phyloP scores from a whole-genome alignment of 2,113 vertebrate species.

The Orcinus orca region DNA sequence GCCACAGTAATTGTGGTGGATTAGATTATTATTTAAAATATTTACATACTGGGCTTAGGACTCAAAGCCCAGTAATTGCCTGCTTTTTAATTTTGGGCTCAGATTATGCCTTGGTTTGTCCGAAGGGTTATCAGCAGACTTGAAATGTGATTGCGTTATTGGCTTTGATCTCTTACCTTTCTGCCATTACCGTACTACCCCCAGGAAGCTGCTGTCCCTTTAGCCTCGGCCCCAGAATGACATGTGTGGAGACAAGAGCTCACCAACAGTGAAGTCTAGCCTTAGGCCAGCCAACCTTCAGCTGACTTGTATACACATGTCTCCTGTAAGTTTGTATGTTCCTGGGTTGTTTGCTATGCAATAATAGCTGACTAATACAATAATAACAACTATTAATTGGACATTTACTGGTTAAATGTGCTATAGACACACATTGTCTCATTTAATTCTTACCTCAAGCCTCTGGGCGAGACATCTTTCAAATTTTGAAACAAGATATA shows the following conservation, averaged over 20 bases:
- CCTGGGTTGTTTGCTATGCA: background rate
- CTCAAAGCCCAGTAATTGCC: background rate
- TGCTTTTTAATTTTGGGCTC: background rate
- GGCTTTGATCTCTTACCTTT: background rate
- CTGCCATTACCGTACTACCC: background rate
- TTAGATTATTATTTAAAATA: constrained; percentile 27
- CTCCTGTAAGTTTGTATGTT: background rate
- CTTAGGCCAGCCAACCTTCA: background rate
- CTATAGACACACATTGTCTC: background rate
- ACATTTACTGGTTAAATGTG: background rate
- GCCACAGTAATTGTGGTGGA: background rate
- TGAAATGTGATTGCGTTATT: background rate
- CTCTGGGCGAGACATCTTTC: background rate
- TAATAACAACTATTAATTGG: background rate
- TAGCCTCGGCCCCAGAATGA: background rate
- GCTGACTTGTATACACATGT: background rate
- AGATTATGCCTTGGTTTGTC: background rate
- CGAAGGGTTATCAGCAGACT: background rate
- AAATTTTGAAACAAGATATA: background rate
- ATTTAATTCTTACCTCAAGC: background rate
- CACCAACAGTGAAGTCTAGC: background rate
- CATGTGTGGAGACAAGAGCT: background rate
- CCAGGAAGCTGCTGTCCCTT: background rate
- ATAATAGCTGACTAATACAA: background rate
- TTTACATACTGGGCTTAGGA: background rate